Evolutionary conservation across 2,113 vertebrate species (phyloP).

Genomic region (Salvelinus fontinalis): DNA sequence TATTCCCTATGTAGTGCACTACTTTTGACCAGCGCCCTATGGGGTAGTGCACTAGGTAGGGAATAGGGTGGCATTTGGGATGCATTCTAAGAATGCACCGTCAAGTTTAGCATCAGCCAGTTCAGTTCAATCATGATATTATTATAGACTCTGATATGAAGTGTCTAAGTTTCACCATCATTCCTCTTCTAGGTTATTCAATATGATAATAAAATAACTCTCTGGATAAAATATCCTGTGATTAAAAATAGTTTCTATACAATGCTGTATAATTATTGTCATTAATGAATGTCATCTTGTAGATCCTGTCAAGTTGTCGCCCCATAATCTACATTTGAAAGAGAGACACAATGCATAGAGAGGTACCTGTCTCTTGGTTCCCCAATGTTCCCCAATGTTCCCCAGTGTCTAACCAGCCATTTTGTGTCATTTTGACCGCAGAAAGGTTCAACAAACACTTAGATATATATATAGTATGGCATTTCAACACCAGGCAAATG

Average conservation of each 20-base stretch:
- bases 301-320: too few relatives aligned
- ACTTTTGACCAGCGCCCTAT: too few relatives aligned
- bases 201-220: constrained; percentile 59
- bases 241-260: constrained; percentile 54
- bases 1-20: too few relatives aligned
- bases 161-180: constrained; percentile 48
- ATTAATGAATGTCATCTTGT: constrained; percentile 30
- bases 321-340: too few relatives aligned
- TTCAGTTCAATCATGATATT: constrained; percentile 13
- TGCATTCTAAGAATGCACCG: background rate
- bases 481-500: constrained; percentile 31
- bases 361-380: too few relatives aligned
- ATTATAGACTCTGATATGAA: constrained; percentile 49
- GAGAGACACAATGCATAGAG: too few relatives aligned
- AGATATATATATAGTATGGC: constrained; percentile 8
- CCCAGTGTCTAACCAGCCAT: too few relatives aligned
- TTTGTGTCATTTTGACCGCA: too few relatives aligned
- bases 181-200: constrained; percentile 48
- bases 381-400: too few relatives aligned
- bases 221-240: constrained; percentile 63
- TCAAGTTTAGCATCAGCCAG: background rate
- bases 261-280: constrained; percentile 6
- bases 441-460: too few relatives aligned
- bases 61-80: too few relatives aligned
- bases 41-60: too few relatives aligned